Evolutionary conservation across 2,888 invertebrate genomes (phyloP), one percentile per base, ranked within the genome.

Genomic region (Dasypogon diadema): DNA sequence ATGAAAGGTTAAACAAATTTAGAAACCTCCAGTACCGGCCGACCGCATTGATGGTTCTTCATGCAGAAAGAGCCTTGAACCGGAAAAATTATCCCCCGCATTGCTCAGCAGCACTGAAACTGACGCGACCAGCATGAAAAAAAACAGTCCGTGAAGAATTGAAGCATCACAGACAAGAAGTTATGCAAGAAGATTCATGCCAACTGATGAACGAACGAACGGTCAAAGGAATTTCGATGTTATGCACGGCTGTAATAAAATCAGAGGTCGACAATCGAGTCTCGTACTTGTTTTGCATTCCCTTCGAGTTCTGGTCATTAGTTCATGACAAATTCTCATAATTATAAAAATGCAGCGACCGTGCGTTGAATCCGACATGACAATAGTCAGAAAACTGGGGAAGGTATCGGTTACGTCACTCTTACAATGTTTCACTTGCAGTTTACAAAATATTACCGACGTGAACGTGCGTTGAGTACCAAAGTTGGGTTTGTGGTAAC

Each of bases 61-160:
- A 60, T 60, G 60, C 60, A 60, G 60, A 60, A 60, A 60, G 37
- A 60, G 34, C 60, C 60, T 60, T 60, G 60, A 60, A 60, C 60
- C 60, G 60, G 37, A 60, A 60, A 60, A 60, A 37, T 16, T 60
- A 37, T 34, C 60, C 60, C 60, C 60, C 60, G 60, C 60, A 60
- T 60, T 37, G 3, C 8, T 30, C 30, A 30, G 58, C n/a, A 14
- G n/a, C 24, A 58, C 30, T 30, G 30, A 6, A 26, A 58, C 30
- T 16, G n/a, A 26, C 4, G 24, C 30, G 10, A 30, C 26, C 46
- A 6, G 3, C 12, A 16, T 26, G 26, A 30, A n/a, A 30, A 26
- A 24, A 26, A 58, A 26, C 16, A 30, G 21, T 5, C 18, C 21
- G 34, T 24, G n/a, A 34, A 12, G n/a, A 5, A 34, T 34, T 60